Percentiles rank a stretch among this genome's conserved stretches.
These are phyloP conservation scores for Limnodromus scolopaceus DNA, from an alignment of 2,797 vertebrate species.

Conservation along the genomic window DNA sequence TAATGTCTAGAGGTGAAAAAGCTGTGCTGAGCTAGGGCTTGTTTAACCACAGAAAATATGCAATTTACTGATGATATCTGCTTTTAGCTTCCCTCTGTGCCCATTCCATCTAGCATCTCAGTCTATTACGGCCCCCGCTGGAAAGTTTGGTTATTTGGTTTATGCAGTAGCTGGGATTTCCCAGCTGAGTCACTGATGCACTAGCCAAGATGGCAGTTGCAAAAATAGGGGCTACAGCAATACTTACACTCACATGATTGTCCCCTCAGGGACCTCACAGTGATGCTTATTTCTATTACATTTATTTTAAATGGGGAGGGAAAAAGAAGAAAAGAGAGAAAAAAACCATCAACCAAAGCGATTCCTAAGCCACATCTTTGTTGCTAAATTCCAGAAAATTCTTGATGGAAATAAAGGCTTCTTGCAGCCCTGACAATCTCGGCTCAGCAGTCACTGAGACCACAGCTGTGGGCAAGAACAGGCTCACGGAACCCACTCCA, in stretches of 20 bases:
- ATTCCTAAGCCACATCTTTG: background rate
- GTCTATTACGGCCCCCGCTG: background rate
- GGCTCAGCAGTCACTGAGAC: background rate
- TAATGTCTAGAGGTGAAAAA: background rate
- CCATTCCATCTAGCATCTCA: background rate
- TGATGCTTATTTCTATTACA: background rate
- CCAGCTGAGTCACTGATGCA: slow-evolving; percentile 27
- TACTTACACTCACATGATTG: background rate
- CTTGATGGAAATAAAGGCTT: background rate
- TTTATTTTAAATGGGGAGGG: background rate
- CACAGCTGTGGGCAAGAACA: background rate
- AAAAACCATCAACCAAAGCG: background rate
- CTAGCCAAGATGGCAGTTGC: background rate
- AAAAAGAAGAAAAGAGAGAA: accelerated
- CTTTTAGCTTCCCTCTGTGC: slow-evolving; percentile 35
- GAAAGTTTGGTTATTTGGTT: slow-evolving; percentile 43
- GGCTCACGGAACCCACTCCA: background rate
- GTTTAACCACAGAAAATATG: slow-evolving; percentile 28
- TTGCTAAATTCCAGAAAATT: background rate
- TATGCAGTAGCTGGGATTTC: slow-evolving; percentile 38
- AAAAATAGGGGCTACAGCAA: background rate
- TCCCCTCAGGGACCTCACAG: background rate
- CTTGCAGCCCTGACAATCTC: background rate
- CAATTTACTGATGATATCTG: slow-evolving; percentile 35
- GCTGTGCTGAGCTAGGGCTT: slow-evolving; percentile 13